Evolutionary conservation across 2,113 vertebrate species (phyloP).

Genomic region (Nesogale talazaci): DNA sequence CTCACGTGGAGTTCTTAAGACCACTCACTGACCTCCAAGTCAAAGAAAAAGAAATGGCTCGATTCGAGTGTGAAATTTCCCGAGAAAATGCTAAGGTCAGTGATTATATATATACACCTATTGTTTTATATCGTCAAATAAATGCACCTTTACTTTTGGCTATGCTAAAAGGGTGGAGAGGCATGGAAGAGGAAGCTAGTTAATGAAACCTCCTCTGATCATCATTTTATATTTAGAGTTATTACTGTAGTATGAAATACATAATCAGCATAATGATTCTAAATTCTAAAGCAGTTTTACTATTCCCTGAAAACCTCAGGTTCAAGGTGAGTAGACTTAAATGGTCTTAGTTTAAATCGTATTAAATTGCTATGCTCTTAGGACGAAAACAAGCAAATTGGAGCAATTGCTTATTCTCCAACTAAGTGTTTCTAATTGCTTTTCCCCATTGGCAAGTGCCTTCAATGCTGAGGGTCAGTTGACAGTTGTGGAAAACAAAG

Average conservation of each 20-base stretch:
- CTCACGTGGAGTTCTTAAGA: slow-evolving; percentile 95
- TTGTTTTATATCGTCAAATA: background rate
- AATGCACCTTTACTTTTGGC: slow-evolving; percentile 24
- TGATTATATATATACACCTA: background rate
- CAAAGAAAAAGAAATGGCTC: slow-evolving; percentile 95
- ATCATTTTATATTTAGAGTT: slow-evolving; percentile 40
- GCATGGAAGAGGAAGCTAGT: background rate
- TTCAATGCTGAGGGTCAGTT: slow-evolving; percentile 3
- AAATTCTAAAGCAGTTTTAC: slow-evolving; percentile 4
- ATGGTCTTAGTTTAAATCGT: slow-evolving; percentile 1
- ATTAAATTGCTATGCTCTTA: slow-evolving; percentile 31
- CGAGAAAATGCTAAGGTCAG: slow-evolving; percentile 93
- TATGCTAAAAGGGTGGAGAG: too few species aligned
- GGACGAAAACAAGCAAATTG: slow-evolving; percentile 16
- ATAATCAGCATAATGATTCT: background rate
- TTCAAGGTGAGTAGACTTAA: background rate
- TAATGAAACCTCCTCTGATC: background rate
- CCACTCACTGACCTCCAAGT: slow-evolving; percentile 96
- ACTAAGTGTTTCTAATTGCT: background rate
- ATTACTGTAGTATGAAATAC: slow-evolving; percentile 14
- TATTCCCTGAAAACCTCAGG: slow-evolving; percentile 17
- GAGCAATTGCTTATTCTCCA: slow-evolving; percentile 6
- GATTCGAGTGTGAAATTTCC: slow-evolving; percentile 98
- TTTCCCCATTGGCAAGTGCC: background rate
- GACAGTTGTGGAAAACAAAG: background rate